Conservation (phyloP, 2,888 invertebrate species). For the Scaptomyza parva region DNA sequence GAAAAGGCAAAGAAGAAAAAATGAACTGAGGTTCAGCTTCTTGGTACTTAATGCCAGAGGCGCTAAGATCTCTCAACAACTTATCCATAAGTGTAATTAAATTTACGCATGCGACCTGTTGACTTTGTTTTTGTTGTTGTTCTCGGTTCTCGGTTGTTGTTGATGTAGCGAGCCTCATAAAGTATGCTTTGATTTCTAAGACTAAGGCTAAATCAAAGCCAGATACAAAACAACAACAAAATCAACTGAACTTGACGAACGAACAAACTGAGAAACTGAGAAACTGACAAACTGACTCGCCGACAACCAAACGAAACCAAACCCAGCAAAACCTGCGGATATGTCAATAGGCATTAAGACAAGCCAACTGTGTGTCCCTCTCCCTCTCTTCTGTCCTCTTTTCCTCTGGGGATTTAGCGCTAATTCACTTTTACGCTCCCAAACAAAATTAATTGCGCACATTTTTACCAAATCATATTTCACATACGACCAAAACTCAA, state of each 20-base stretch:
- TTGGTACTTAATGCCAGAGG: constrained; percentile 16
- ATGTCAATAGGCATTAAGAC: constrained; percentile 48
- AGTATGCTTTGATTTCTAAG: constrained; percentile 63
- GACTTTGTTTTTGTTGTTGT: constrained; percentile 13
- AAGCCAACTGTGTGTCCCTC: constrained; percentile 16
- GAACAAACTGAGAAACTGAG: not conserved
- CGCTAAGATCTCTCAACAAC: constrained; percentile 35
- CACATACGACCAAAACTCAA: too few relatives aligned
- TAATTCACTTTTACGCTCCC: constrained; percentile 73
- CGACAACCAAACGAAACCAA: not conserved
- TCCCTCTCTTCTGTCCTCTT: constrained; percentile 21
- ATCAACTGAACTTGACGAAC: too few relatives aligned
- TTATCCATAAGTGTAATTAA: constrained; percentile 70
- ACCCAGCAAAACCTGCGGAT: too few relatives aligned
- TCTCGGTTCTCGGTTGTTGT: not conserved
- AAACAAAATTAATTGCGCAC: constrained; percentile 75
- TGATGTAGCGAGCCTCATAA: constrained; percentile 31
- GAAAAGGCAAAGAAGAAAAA: not conserved
- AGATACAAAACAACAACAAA: constrained; percentile 6
- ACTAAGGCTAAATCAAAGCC: constrained; percentile 60
- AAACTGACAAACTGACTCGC: not conserved
- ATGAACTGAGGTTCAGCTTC: not conserved
- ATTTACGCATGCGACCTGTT: constrained; percentile 54
- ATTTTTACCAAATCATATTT: constrained; percentile 63
- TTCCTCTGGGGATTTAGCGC: constrained; percentile 52